phyloP scores from a whole-genome alignment of 2,113 vertebrate genomes.

The Rhodinocichla rosea region DNA sequence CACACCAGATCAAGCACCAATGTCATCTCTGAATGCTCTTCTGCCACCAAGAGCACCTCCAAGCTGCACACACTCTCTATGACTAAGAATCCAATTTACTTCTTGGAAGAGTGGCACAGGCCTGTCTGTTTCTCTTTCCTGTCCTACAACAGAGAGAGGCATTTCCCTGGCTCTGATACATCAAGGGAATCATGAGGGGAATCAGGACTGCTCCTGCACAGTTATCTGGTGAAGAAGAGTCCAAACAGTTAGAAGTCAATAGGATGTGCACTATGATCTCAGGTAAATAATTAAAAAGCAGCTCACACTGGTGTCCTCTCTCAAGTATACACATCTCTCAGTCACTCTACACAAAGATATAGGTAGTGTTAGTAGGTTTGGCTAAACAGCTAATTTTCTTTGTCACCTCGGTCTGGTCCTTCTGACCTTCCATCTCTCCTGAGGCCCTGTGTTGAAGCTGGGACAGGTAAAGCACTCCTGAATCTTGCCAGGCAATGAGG shows the following conservation, averaged over 20 bases:
- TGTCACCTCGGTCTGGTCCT: neutral
- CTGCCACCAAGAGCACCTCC: neutral
- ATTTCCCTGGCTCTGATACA: neutral
- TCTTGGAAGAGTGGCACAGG: neutral
- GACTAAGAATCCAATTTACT: neutral
- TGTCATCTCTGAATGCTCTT: neutral
- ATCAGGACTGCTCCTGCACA: neutral
- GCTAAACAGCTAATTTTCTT: neutral
- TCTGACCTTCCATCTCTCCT: neutral
- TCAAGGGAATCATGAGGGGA: neutral
- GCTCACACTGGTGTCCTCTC: neutral
- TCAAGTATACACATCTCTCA: neutral
- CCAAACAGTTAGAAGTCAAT: neutral
- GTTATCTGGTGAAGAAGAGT: neutral
- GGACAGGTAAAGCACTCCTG: neutral
- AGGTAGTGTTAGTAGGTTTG: neutral
- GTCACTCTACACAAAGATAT: neutral
- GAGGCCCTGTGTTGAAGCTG: neutral
- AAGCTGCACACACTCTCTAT: neutral
- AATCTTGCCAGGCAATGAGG: neutral
- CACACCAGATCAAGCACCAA: neutral
- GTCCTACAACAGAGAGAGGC: neutral
- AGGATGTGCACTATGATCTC: neutral
- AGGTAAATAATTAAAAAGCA: neutral
- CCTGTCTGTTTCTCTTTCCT: neutral